Evolutionary conservation across 1,140 invertebrate species (phyloP), one percentile per base, ranked within the genome.

Genomic region (Tachypleus tridentatus): DNA sequence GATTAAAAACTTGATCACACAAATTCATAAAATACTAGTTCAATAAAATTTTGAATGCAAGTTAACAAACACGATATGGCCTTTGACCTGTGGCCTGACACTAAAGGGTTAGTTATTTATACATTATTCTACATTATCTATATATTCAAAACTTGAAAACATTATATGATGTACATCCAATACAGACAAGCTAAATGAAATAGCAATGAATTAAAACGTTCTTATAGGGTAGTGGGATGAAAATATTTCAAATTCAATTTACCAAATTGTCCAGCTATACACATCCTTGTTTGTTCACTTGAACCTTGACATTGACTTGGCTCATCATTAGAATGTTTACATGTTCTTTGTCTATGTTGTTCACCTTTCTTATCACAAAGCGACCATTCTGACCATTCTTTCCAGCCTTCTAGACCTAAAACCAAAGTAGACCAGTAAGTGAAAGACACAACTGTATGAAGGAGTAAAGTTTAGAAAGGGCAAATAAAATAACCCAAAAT

Each of bases 231-330:
- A 2, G 49, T 5, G 50, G 49, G 8, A 62, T 62, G 8, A 29
- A 63, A 47, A 8, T 54, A 10, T 54, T 51, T 51, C n/a, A 59
- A 50, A 29, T 58, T 10, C 57, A 53, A 11, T 57, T 61, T 64
- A 65, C 63, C 54, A 54, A 54, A 7, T 60, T 67, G 60, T 51
- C 53, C 51, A 7, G 58, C 69, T 60, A 78, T 67, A 72, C 87
- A 89, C 64, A 83, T 79, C 9, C 86, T 81, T 10, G 81, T 82
- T 74, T 89, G 85, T 11, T 80, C 76, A 63, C 79, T 81, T 1
- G 79, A 76, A 0, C 87, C 87, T 60, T 82, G 81, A 69, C 88
- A 91, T 49, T 83, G 79, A n/a, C 80, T 78, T 0, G 75, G 67
- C 4, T 76, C 79, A 0, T 80, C 29, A 78, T 62, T 81, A 76